Conservation (phyloP, 2,113 vertebrate genomes). For the Pachyramphus minor region DNA sequence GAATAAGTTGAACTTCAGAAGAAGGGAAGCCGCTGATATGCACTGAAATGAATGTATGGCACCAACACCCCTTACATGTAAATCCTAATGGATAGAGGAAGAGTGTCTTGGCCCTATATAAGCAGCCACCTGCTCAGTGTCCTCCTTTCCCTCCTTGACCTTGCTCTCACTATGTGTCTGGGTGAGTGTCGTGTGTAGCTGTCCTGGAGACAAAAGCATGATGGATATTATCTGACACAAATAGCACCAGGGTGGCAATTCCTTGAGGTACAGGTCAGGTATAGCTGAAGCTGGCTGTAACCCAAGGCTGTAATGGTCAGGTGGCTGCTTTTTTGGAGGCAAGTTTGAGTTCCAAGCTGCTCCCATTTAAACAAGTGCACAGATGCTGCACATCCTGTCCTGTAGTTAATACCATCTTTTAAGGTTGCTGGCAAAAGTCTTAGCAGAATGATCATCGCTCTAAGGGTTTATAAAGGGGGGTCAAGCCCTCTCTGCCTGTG, state of each 20-base stretch:
- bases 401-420: background rate
- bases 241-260: background rate
- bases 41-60: background rate
- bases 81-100: background rate
- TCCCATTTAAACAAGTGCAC: background rate
- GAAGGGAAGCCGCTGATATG: background rate
- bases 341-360: background rate
- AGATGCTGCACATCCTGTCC: background rate
- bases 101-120: background rate
- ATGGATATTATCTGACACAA: background rate
- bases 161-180: background rate
- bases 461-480: background rate
- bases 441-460: background rate
- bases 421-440: background rate
- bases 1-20: background rate
- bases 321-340: background rate
- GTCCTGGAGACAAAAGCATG: background rate
- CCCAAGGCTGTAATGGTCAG: background rate
- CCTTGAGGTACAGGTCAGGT: background rate
- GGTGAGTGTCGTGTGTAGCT: background rate
- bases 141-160: background rate
- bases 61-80: background rate
- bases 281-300: background rate
- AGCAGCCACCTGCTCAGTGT: background rate
- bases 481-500: background rate